Evolutionary conservation across 1,140 invertebrate genomes (phyloP), one percentile per base, ranked within the genome.

Genomic region (Daktulosphaira vitifoliae): DNA sequence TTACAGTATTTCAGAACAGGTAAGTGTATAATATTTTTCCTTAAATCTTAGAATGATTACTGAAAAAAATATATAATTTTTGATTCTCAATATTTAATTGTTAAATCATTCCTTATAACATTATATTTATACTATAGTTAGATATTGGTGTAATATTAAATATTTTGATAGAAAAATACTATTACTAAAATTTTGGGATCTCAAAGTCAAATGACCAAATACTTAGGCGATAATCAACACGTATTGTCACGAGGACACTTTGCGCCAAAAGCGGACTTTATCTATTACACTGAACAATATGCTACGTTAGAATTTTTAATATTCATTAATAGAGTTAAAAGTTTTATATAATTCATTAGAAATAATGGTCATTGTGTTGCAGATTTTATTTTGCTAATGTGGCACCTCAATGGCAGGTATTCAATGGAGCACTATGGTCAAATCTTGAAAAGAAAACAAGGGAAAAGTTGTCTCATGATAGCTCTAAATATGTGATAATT

Each of bases 361-460:
- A n/a, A n/a, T n/a, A n/a, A n/a, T n/a, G n/a, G n/a, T n/a, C n/a
- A n/a, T n/a, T n/a, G n/a, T n/a, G n/a, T 75, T 81, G 3, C n/a
- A 82, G 82, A 0, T 80, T 78, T 65, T 80, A 76, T 67, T 81
- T 77, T 56, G 67, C 81, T 1, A 83, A 83, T 68, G 75, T 74
- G 0, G 78, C 76, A 0, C 79, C 80, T 8, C 79, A 82, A 68
- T 83, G 81, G 80, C 76, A 79, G 66, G 71, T 71, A 13, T 78
- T 82, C 65, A 83, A 84, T 68, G 73, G 68, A 7, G 74, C 75
- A 8, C 81, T 81, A 66, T 83, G 81, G 81, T 23, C 54, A 15
- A n/a, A 49, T 3, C 18, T 71, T 15, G 70, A 71, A 46, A 29
- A 46, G 16, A 33, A 33, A 3, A 48, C 46, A n/a, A 25, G 68